Evolutionary conservation across 2,113 vertebrate genomes (phyloP), one percentile per base, ranked within the genome.

Genomic region (Zosterops borbonicus): DNA sequence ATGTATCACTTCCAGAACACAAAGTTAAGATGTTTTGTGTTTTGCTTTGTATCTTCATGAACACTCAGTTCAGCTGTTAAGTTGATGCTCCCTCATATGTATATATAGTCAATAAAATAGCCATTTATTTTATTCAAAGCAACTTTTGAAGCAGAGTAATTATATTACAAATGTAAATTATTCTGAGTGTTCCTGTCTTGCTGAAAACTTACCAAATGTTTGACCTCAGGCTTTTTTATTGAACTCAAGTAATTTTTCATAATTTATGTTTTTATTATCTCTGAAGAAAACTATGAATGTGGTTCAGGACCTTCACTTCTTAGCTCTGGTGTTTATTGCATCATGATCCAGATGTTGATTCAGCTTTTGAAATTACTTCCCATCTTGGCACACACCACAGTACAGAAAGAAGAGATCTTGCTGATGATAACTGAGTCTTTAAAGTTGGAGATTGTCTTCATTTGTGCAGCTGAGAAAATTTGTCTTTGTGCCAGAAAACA

Each of bases 291-390:
- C 28, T 49, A 20, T 75, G 74, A n/a, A 29, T 79, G 81, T 65
- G 41, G 86, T 89, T 96, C 91, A 89, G 73, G 60, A 75, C 60
- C 56, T 92, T 89, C 29, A 41, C 60, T 82, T 92, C 77, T 92
- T 83, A 86, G 76, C 47, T 64, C 19, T 50, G 18, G 20, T 52
- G 52, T 94, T 94, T 58, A 68, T 87, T 95, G 74, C 87, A 65
- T 92, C 91, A 53, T 49, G 49, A 85, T 89, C 64, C 92, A 97
- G 81, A 87, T 94, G 95, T 90, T 70, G 81, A 90, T 89, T 92
- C 77, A 64, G 53, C 76, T 84, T 94, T 89, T 92, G 92, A 95
- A 94, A 89, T 91, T 68, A 14, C 60, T 94, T 94, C 46, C 69
- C 5, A 1, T 75, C 81, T 92, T 95, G 91, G 89, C 91, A 87